These are phyloP conservation scores for Actenoides lindsayi DNA, from an alignment of 2,113 vertebrate genomes.

Conservation along the genomic window DNA sequence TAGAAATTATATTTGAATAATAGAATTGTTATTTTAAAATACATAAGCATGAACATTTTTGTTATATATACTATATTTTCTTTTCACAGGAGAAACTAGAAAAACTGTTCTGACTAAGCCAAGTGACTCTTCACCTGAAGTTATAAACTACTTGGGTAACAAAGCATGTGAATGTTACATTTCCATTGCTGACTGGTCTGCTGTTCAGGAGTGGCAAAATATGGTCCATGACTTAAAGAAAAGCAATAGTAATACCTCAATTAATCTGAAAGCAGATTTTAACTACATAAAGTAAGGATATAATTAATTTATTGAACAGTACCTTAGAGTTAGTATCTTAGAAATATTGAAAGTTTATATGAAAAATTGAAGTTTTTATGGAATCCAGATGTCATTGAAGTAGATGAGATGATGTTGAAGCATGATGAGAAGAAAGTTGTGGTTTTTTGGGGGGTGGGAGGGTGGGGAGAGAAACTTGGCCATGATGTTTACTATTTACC, in stretches of 20 bases:
- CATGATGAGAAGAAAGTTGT: not conserved
- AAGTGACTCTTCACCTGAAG: conserved; percentile 90
- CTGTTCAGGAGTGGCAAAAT: conserved; percentile 95
- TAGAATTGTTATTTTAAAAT: not conserved
- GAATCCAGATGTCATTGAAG: not conserved
- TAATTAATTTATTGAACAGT: not conserved
- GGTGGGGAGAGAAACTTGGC: not conserved
- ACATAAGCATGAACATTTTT: not conserved
- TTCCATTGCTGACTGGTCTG: conserved; percentile 91
- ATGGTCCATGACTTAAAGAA: conserved; percentile 88
- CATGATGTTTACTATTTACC: not conserved
- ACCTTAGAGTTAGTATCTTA: not conserved
- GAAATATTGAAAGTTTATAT: not conserved
- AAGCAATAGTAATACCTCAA: conserved; percentile 80
- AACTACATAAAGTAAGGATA: conserved; percentile 91
- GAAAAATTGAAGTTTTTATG: not conserved
- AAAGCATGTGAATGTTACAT: conserved; percentile 95
- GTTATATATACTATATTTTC: not conserved
- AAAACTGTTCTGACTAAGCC: conserved; percentile 93
- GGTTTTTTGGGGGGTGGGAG: not conserved
- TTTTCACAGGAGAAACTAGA: conserved; percentile 84
- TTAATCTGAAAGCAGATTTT: conserved; percentile 92
- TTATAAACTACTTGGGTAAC: conserved; percentile 94
- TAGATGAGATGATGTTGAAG: no score
- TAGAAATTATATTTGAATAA: not conserved